Percentiles rank a stretch among this genome's conserved stretches.
Evolutionary conservation across 2,888 invertebrate species (phyloP).

Genomic region (Oscheius sp.): DNA sequence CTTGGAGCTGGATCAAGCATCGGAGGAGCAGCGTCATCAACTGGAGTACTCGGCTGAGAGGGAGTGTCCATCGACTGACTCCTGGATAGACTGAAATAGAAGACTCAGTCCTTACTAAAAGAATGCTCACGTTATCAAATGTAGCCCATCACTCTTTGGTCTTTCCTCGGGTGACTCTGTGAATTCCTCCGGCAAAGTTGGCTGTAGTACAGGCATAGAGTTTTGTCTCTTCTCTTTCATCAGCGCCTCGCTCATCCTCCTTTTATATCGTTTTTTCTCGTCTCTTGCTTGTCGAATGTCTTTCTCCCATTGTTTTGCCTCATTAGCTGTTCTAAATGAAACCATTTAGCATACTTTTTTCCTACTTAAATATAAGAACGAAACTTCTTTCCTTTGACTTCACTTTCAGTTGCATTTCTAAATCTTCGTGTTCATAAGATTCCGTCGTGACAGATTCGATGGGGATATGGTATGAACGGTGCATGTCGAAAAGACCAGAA

Average conservation of each 20-base stretch:
- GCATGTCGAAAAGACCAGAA: slow-evolving; percentile 52
- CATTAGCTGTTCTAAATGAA: slow-evolving; percentile 34
- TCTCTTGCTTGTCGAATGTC: slow-evolving; percentile 34
- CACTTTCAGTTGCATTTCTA: slow-evolving; percentile 32
- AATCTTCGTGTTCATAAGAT: slow-evolving; percentile 39
- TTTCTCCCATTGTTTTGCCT: slow-evolving; percentile 40
- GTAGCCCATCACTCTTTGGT: neutral
- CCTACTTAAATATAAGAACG: slow-evolving; percentile 36
- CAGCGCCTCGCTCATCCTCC: slow-evolving; percentile 35
- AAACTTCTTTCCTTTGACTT: slow-evolving; percentile 43
- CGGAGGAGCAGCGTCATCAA: slow-evolving; percentile 10
- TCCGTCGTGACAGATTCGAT: slow-evolving; percentile 50
- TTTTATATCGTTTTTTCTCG: slow-evolving; percentile 34
- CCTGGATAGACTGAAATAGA: slow-evolving; percentile 8
- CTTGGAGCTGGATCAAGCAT: neutral
- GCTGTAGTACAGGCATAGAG: neutral
- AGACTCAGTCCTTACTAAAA: neutral
- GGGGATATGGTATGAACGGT: slow-evolving; percentile 55
- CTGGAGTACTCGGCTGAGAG: slow-evolving; percentile 27
- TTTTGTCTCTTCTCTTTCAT: neutral
- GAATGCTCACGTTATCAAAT: neutral
- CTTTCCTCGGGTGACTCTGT: neutral
- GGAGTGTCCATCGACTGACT: slow-evolving; percentile 7
- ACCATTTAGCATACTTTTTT: too few species aligned
- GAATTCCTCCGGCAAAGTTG: neutral